Conservation (phyloP, 2,888 invertebrate species). For the Shargacucullia verbasci region DNA sequence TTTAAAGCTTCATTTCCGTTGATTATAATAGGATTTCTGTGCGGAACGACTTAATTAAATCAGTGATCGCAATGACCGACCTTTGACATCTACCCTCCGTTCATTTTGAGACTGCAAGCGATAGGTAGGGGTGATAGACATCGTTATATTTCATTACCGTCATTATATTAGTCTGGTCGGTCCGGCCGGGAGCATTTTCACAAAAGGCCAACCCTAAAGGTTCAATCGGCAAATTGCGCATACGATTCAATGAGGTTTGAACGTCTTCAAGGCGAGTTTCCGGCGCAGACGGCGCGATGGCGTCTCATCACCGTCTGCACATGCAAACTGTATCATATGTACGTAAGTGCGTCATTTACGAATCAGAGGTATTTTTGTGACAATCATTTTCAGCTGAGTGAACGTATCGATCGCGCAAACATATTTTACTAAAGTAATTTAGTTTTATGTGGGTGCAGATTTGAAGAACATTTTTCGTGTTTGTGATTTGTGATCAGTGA, state of each 20-base stretch:
- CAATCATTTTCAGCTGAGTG: conserved; percentile 48
- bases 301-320: conserved; percentile 52
- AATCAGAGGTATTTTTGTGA: conserved; percentile 46
- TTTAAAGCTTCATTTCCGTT: conserved; percentile 18
- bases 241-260: conserved; percentile 75
- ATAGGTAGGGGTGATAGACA: conserved; percentile 61
- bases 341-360: conserved; percentile 44
- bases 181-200: conserved; percentile 60
- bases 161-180: conserved; percentile 67
- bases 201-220: conserved; percentile 66
- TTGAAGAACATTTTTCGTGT: neutral
- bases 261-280: conserved; percentile 63
- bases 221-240: conserved; percentile 75
- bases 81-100: conserved; percentile 42
- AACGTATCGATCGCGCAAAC: conserved; percentile 24
- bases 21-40: conserved; percentile 48
- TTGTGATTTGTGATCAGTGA: too few species aligned
- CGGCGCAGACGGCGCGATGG: conserved; percentile 67
- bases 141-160: conserved; percentile 73
- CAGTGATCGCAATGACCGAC: conserved; percentile 38
- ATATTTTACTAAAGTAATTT: conserved; percentile 32
- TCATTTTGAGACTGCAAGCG: conserved; percentile 52
- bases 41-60: conserved; percentile 47
- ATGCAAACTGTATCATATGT: conserved; percentile 53
- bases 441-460: conserved; percentile 13